Evolutionary conservation across 2,888 invertebrate genomes (phyloP).

Genomic region (Petrolisthes manimaculis): DNA sequence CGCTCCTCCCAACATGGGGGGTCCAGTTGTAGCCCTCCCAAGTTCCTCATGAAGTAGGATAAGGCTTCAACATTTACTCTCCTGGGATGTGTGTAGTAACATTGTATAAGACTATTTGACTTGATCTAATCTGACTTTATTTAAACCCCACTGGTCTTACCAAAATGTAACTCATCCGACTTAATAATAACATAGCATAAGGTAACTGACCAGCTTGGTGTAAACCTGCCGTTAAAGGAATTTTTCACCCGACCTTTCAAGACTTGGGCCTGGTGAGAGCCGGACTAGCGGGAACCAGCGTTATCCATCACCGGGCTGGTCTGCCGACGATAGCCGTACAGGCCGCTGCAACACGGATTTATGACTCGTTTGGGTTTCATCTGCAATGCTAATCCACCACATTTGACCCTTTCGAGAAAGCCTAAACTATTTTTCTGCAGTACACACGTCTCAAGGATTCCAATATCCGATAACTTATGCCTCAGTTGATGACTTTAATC

Average conservation of each 20-base stretch:
- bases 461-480: background rate
- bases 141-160: too few relatives aligned
- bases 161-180: too few relatives aligned
- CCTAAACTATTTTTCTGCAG: constrained; percentile 6
- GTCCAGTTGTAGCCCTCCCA: too few relatives aligned
- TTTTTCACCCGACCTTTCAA: too few relatives aligned
- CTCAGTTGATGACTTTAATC: background rate
- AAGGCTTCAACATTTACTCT: too few relatives aligned
- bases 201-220: too few relatives aligned
- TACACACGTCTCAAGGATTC: background rate
- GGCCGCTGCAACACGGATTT: constrained; percentile 30
- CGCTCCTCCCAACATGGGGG: background rate
- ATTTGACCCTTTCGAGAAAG: constrained; percentile 26
- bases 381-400: constrained; percentile 29
- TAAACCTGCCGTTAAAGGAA: too few relatives aligned
- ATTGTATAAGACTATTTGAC: too few relatives aligned
- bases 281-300: background rate
- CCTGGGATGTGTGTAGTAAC: too few relatives aligned
- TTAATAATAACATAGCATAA: too few relatives aligned
- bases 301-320: constrained; percentile 23
- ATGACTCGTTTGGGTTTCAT: constrained; percentile 39
- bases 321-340: constrained; percentile 29
- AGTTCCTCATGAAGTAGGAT: too few relatives aligned
- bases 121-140: too few relatives aligned
- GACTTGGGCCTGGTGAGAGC: background rate